These are phyloP conservation scores for Drosophila asahinai DNA, from an alignment of 1,140 invertebrate genomes.

Conservation along the genomic window DNA sequence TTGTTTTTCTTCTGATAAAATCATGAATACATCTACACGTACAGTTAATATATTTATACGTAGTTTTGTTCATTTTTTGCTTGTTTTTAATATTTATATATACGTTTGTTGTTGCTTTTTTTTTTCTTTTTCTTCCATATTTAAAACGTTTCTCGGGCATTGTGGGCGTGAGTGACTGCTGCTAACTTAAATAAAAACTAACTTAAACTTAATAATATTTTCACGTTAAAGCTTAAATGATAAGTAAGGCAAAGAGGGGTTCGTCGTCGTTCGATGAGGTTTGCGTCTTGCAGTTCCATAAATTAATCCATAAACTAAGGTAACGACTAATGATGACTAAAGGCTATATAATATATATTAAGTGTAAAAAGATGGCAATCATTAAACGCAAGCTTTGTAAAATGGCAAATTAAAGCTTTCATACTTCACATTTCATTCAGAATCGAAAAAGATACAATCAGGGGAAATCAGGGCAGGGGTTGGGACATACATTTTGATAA, in stretches of 20 bases:
- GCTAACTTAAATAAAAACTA: conserved; percentile 30
- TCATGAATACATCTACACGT: conserved; percentile 79
- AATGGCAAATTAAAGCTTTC: conserved; percentile 84
- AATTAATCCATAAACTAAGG: conserved; percentile 51
- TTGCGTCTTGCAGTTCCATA: conserved; percentile 35
- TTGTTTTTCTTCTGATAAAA: conserved; percentile 53
- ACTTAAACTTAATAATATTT: conserved; percentile 59
- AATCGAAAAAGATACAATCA: conserved; percentile 32
- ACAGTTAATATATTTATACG: conserved; percentile 46
- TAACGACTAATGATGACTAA: conserved; percentile 46
- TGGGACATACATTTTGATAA: conserved; percentile 58
- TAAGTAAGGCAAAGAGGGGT: conserved; percentile 74
- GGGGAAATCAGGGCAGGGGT: conserved; percentile 5
- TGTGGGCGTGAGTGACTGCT: conserved; percentile 63
- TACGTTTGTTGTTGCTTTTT: conserved; percentile 16
- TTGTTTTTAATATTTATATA: conserved; percentile 50
- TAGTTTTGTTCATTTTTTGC: conserved; percentile 31
- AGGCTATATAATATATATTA: conserved; percentile 13
- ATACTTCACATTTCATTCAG: conserved; percentile 67
- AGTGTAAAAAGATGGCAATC: conserved; percentile 66
- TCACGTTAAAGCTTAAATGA: conserved; percentile 72
- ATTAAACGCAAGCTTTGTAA: conserved; percentile 70
- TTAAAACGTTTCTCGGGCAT: conserved; percentile 36
- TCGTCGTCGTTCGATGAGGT: conserved; percentile 63
- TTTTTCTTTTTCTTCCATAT: conserved; percentile 27